Evolutionary conservation across 2,888 invertebrate species (phyloP).

Genomic region (Nephrotoma flavescens): DNA sequence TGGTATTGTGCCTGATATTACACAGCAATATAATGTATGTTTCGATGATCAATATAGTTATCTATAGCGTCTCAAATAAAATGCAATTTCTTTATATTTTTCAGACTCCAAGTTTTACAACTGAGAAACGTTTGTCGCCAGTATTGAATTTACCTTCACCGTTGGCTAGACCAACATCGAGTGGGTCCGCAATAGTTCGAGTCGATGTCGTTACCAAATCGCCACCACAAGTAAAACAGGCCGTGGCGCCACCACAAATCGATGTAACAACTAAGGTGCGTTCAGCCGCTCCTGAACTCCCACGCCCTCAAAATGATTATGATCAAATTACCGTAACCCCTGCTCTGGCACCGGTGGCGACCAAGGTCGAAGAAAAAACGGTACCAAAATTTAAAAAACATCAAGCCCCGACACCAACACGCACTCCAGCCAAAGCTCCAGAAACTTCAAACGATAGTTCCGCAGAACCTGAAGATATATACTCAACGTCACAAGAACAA

Average conservation of each 20-base stretch:
- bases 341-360: not conserved
- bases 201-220: no score
- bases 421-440: not conserved
- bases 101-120: not conserved
- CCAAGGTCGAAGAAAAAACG: not conserved
- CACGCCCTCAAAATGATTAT: not conserved
- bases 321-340: not conserved
- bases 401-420: not conserved
- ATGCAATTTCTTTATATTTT: not conserved
- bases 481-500: not conserved
- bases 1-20: not conserved
- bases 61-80: not conserved
- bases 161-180: no score
- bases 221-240: not conserved
- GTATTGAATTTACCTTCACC: not conserved
- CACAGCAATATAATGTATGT: not conserved
- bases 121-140: not conserved
- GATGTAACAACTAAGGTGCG: not conserved
- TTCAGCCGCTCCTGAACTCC: not conserved
- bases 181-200: not conserved
- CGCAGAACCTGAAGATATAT: not conserved
- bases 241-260: not conserved
- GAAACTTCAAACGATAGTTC: not conserved
- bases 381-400: not conserved
- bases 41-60: not conserved